These are phyloP conservation scores for Clupea harengus DNA, from an alignment of 2,113 vertebrate species.

Conservation along the genomic window DNA sequence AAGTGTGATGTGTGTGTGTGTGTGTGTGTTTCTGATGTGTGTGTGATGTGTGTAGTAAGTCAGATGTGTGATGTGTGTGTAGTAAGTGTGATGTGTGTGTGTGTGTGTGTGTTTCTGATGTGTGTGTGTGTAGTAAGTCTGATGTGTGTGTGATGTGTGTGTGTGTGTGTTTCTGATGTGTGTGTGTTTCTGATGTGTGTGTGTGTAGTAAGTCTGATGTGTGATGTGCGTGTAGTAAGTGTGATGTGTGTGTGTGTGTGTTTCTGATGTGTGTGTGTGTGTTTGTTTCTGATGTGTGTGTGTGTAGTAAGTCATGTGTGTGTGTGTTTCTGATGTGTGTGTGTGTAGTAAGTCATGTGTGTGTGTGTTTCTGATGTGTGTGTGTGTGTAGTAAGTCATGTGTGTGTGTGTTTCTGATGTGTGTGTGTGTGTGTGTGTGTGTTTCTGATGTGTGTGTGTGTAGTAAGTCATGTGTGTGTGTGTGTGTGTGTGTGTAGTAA, in stretches of 20 bases:
- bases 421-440: slow-evolving; percentile 14
- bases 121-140: neutral
- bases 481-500: neutral
- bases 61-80: no score
- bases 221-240: no score
- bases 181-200: slow-evolving; percentile 47
- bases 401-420: neutral
- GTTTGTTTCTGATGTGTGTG: no score
- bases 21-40: neutral
- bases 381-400: neutral
- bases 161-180: slow-evolving; percentile 41
- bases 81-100: no score
- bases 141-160: neutral
- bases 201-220: slow-evolving; percentile 3
- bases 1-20: slow-evolving; percentile 22
- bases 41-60: no score
- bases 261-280: neutral
- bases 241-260: neutral
- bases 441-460: slow-evolving; percentile 1
- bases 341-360: neutral
- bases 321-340: neutral
- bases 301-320: no score
- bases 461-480: slow-evolving; percentile 11
- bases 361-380: neutral
- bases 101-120: neutral